Evolutionary conservation across 2,113 vertebrate genomes (phyloP).

Genomic region (Rana temporaria): DNA sequence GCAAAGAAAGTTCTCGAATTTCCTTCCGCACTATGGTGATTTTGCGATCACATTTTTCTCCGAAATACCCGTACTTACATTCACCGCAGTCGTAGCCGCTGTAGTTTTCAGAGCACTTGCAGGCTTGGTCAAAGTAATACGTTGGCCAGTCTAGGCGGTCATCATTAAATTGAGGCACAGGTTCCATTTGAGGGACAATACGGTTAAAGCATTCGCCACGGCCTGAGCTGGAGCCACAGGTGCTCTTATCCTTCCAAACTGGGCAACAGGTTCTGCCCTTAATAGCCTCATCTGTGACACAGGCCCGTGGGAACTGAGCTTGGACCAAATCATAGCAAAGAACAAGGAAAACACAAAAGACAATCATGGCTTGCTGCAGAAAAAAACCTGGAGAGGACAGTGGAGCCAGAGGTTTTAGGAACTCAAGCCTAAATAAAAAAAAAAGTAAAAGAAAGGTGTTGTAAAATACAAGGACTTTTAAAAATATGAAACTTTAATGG

Average conservation of each 20-base stretch:
- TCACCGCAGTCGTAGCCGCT: slow-evolving; percentile 48
- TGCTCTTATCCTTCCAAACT: slow-evolving; percentile 7
- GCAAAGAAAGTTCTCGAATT: slow-evolving; percentile 37
- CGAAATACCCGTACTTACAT: slow-evolving; percentile 52
- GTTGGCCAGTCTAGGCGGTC: slow-evolving; percentile 39
- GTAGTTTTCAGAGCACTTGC: slow-evolving; percentile 35
- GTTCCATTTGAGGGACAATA: too few relatives aligned
- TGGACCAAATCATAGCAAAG: neutral
- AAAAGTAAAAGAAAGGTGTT: too few relatives aligned
- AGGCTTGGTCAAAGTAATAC: slow-evolving; percentile 4
- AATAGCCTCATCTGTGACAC: neutral
- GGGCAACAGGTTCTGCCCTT: slow-evolving; percentile 12
- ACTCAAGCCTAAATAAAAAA: neutral
- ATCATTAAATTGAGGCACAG: neutral
- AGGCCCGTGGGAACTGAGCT: slow-evolving; percentile 31
- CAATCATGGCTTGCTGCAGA: neutral
- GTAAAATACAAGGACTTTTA: too few relatives aligned
- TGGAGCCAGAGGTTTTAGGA: neutral
- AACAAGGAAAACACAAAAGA: neutral
- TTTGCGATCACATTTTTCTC: slow-evolving; percentile 12
- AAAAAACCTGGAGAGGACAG: neutral
- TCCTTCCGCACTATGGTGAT: slow-evolving; percentile 10
- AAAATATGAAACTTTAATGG: too few relatives aligned
- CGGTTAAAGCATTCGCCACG: slow-evolving; percentile 33
- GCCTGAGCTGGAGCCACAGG: neutral